Conservation (phyloP, 2,113 vertebrate species). For the Heliornis fulica region DNA sequence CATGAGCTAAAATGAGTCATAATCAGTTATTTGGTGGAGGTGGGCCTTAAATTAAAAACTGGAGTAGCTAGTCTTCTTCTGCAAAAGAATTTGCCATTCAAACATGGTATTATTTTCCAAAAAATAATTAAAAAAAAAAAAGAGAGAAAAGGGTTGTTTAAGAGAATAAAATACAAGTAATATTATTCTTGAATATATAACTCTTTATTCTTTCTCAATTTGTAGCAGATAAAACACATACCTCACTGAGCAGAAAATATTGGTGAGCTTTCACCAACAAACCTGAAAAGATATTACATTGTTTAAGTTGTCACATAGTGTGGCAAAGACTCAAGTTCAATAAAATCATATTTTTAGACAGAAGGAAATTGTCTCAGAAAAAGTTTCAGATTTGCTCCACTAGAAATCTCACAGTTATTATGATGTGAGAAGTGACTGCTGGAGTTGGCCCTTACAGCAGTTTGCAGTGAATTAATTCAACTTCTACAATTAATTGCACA, state of each 20-base stretch:
- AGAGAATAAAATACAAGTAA: not conserved
- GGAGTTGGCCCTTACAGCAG: not conserved
- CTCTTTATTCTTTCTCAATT: not conserved
- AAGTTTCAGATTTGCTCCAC: not conserved
- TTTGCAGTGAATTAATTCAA: not conserved
- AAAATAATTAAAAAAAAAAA: not conserved
- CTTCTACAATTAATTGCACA: not conserved
- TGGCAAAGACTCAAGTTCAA: not conserved
- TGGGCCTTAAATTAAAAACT: not conserved
- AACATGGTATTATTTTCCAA: not conserved
- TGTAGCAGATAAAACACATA: not conserved
- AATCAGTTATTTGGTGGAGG: not conserved
- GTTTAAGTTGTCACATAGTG: not conserved
- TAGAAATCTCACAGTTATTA: slow-evolving; percentile 39
- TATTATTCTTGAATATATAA: not conserved
- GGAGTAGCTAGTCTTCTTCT: not conserved
- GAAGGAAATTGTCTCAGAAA: not conserved
- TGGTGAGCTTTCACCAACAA: not conserved
- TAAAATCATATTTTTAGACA: not conserved
- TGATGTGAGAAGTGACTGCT: not conserved
- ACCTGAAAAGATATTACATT: not conserved
- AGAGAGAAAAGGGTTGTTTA: not conserved
- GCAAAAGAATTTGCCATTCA: not conserved
- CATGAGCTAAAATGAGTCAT: not conserved
- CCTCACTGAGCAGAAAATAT: not conserved